These are phyloP conservation scores for Mustela nigripes DNA, from an alignment of 2,113 vertebrate genomes.

Conservation along the genomic window DNA sequence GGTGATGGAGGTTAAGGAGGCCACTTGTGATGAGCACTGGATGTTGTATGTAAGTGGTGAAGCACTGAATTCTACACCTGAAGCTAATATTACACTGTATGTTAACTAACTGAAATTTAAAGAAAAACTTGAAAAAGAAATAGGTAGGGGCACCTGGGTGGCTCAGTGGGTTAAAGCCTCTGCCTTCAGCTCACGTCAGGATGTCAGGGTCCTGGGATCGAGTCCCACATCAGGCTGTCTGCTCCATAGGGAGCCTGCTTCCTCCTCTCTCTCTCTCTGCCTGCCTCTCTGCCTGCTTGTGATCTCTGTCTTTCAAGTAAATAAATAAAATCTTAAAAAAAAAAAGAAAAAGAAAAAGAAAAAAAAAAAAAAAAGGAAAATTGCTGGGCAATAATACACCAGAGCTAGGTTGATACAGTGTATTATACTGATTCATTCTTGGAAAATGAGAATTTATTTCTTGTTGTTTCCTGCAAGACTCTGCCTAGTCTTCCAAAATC, in stretches of 20 bases:
- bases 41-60: background rate
- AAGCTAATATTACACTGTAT: background rate
- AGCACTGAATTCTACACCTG: background rate
- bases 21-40: background rate
- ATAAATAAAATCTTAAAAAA: too few relatives aligned
- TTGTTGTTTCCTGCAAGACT: background rate
- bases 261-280: too few relatives aligned
- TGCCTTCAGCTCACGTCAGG: too few relatives aligned
- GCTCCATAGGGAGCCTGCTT: too few relatives aligned
- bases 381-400: background rate
- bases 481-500: background rate
- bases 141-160: too few relatives aligned
- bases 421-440: background rate
- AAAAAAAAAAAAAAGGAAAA: background rate
- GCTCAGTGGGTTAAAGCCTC: too few relatives aligned
- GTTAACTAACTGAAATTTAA: background rate
- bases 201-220: too few relatives aligned
- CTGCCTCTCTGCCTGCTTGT: too few relatives aligned
- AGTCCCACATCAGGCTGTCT: too few relatives aligned
- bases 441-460: background rate
- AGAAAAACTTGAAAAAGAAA: background rate
- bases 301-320: too few relatives aligned
- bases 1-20: background rate
- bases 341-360: background rate
- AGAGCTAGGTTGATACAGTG: background rate